A percentile compares a stretch with the other conserved stretches of the same genome.
Conservation (phyloP, 2,797 vertebrate genomes). For the Hydrocynus forskahlii region DNA sequence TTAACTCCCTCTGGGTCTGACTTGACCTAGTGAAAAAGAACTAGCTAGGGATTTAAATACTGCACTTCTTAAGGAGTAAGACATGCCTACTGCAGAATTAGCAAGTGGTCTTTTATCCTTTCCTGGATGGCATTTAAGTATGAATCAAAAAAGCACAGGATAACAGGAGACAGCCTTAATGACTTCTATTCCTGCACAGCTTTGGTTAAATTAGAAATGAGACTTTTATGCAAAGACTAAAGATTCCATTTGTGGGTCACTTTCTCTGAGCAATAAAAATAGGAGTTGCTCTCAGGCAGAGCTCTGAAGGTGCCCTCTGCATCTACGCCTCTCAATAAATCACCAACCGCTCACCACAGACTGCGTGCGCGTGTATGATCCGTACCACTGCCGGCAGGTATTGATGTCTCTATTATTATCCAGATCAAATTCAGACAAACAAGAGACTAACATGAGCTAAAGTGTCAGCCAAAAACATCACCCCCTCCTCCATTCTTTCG, state of each 20-base stretch:
- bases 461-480: conserved; percentile 22
- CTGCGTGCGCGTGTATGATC: conserved; percentile 16
- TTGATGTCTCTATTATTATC: conserved; percentile 77
- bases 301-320: conserved; percentile 28
- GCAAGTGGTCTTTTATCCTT: neutral
- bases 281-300: neutral
- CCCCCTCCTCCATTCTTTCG: neutral
- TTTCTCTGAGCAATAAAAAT: conserved; percentile 13
- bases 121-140: conserved; percentile 9
- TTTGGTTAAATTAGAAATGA: conserved; percentile 22
- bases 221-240: conserved; percentile 13
- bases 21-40: conserved; percentile 40
- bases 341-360: neutral
- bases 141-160: neutral
- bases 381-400: conserved; percentile 67
- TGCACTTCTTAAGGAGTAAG: conserved; percentile 12
- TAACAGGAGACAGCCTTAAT: neutral
- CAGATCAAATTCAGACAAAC: conserved; percentile 64
- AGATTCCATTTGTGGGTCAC: neutral
- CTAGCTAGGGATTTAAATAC: conserved; percentile 26
- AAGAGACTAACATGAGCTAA: conserved; percentile 56
- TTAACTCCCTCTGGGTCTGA: conserved; percentile 19
- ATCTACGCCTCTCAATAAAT: neutral
- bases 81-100: neutral
- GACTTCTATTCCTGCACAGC: conserved; percentile 21